Evolutionary conservation across 2,113 vertebrate species (phyloP), one percentile per base, ranked within the genome.

Genomic region (Neotoma lepida): DNA sequence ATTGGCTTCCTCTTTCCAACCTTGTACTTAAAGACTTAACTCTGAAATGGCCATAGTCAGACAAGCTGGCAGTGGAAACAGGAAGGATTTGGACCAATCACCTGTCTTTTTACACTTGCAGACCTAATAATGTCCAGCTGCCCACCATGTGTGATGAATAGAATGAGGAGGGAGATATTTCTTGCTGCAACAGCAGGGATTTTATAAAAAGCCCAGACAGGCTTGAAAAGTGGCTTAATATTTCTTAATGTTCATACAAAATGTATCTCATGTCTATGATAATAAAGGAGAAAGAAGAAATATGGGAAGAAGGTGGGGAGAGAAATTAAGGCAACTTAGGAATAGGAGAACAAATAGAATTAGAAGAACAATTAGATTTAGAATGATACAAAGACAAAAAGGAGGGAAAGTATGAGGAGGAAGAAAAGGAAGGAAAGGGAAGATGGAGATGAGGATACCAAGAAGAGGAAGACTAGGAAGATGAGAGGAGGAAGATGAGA

Each of bases 111-210:
- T 35, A 68, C 66, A 56, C 4, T 24, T 56, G 12, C n/a, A 46
- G 61, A 49, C 18, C 20, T 35, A 14, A 17, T 30, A 22, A 18
- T 39, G 5, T 7, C 39, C 8, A 18, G 30, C 28, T 56, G 76
- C 6, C 26, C 0, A 39, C 44, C 2, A 0, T 13, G 61, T 20
- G 13, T 51, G 22, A n/a, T 3, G 39, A 14, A 24, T 8, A n/a
- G n/a, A 2, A 14, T 44, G 28, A 46, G 3, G 58, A 41, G 0
- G 6, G 58, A 77, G 35, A 26, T 56, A 41, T 15, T 1, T 39
- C 63, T 49, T 15, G 1, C 39, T 9, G 13, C 73, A 15, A 18
- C 2, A 30, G 58, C 46, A 46, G 10, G 6, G 20, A 28, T 28
- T 71, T 17, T 54, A 39, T 54, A 30, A 63, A 66, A 66, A 80